phyloP scores from a whole-genome alignment of 2,888 invertebrate species.

The Metellina segmentata region DNA sequence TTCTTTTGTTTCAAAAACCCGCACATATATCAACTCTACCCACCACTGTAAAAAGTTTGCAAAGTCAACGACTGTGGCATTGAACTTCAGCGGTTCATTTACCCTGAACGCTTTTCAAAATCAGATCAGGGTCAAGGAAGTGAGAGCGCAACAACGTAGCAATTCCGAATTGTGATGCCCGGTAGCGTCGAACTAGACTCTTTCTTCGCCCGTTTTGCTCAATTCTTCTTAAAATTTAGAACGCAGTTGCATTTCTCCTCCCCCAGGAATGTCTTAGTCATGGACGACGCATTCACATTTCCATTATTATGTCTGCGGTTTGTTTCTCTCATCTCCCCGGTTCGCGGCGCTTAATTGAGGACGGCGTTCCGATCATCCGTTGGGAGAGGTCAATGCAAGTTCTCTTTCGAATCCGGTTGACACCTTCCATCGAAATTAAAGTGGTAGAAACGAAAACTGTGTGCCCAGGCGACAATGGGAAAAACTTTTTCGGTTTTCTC shows the following conservation, averaged over 20 bases:
- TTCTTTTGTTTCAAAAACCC: no score
- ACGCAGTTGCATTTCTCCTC: not conserved
- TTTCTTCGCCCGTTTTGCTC: not conserved
- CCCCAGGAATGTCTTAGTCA: not conserved
- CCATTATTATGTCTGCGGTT: not conserved
- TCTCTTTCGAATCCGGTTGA: constrained; percentile 34
- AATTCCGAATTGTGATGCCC: not conserved
- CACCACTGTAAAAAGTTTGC: not conserved
- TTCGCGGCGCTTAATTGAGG: no score
- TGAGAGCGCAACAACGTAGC: not conserved
- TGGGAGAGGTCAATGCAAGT: not conserved
- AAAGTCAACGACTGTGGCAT: not conserved
- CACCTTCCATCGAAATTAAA: constrained; percentile 6
- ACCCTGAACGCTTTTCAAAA: not conserved
- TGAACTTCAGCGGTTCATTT: not conserved
- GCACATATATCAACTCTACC: no score
- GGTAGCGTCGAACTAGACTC: not conserved
- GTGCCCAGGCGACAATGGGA: constrained; percentile 29
- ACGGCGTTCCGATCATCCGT: not conserved
- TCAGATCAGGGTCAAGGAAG: not conserved
- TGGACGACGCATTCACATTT: not conserved
- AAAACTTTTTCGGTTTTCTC: constrained; percentile 53
- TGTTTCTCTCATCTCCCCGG: not conserved
- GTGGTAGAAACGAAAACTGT: constrained; percentile 18
- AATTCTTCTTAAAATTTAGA: not conserved